phyloP scores from a whole-genome alignment of 2,888 invertebrate species.

The Platycheirus rosarum region DNA sequence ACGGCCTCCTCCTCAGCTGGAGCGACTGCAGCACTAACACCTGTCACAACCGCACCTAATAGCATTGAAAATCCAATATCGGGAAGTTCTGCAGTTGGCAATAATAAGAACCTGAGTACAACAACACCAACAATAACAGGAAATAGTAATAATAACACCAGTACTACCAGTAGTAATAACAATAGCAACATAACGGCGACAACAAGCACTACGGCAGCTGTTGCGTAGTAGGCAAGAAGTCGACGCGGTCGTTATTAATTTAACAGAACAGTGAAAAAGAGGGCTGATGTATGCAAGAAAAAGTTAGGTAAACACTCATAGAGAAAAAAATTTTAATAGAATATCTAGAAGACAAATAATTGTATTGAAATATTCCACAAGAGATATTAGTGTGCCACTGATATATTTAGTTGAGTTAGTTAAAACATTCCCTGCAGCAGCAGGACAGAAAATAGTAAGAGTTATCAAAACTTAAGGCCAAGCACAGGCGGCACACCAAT shows the following conservation, averaged over 20 bases:
- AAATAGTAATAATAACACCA: slow-evolving; percentile 67
- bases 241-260: slow-evolving; percentile 49
- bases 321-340: slow-evolving; percentile 9
- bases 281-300: background rate
- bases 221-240: slow-evolving; percentile 82
- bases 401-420: background rate
- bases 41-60: slow-evolving; percentile 75
- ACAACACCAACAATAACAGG: slow-evolving; percentile 72
- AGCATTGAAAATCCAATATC: slow-evolving; percentile 65
- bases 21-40: slow-evolving; percentile 76
- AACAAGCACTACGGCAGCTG: slow-evolving; percentile 81
- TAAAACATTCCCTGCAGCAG: background rate
- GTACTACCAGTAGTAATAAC: slow-evolving; percentile 72
- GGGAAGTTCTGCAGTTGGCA: slow-evolving; percentile 25
- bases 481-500: slow-evolving; percentile 17
- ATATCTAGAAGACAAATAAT: slow-evolving; percentile 6
- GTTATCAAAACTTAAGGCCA: slow-evolving; percentile 24
- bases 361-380: slow-evolving; percentile 9
- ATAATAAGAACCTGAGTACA: slow-evolving; percentile 69
- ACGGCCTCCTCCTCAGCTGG: slow-evolving; percentile 73
- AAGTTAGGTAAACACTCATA: slow-evolving; percentile 3
- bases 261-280: slow-evolving; percentile 3
- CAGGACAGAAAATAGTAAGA: slow-evolving; percentile 12
- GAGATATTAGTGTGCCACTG: background rate
- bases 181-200: slow-evolving; percentile 76